phyloP scores from a whole-genome alignment of 2,888 invertebrate species.

The Campoletis raptor region DNA sequence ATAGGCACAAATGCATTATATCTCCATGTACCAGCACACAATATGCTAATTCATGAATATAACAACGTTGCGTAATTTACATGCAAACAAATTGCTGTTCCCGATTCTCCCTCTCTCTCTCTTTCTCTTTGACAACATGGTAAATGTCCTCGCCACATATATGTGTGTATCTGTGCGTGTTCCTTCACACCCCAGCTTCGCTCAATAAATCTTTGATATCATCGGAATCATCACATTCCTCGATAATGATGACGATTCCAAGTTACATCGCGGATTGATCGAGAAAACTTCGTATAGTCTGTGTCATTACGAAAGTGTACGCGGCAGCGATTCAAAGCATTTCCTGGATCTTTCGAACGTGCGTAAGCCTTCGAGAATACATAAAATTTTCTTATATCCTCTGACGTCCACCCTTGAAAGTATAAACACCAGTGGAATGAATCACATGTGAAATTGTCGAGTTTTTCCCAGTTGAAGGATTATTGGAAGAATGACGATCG shows the following conservation, averaged over 20 bases:
- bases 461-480: constrained; percentile 31
- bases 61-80: constrained; percentile 64
- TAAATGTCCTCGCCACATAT: constrained; percentile 18
- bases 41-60: constrained; percentile 64
- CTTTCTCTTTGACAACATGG: constrained; percentile 5
- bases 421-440: constrained; percentile 42
- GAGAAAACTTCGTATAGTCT: constrained; percentile 13
- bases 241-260: constrained; percentile 52
- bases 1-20: constrained; percentile 42
- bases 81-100: constrained; percentile 63
- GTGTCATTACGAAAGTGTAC: constrained; percentile 19
- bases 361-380: constrained; percentile 19
- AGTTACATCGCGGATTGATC: background rate
- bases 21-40: constrained; percentile 42
- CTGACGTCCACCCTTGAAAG: constrained; percentile 43
- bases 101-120: constrained; percentile 1
- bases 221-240: constrained; percentile 50
- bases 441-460: constrained; percentile 46
- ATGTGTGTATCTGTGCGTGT: background rate
- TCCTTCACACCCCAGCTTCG: constrained; percentile 1
- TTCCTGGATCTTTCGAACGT: constrained; percentile 49
- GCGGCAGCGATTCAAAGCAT: constrained; percentile 15
- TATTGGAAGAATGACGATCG: constrained; percentile 42
- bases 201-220: constrained; percentile 23
- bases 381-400: constrained; percentile 16